Percentiles rank a stretch among this genome's conserved stretches.
phyloP scores from a whole-genome alignment of 2,797 vertebrate species.

The Potorous gilbertii region DNA sequence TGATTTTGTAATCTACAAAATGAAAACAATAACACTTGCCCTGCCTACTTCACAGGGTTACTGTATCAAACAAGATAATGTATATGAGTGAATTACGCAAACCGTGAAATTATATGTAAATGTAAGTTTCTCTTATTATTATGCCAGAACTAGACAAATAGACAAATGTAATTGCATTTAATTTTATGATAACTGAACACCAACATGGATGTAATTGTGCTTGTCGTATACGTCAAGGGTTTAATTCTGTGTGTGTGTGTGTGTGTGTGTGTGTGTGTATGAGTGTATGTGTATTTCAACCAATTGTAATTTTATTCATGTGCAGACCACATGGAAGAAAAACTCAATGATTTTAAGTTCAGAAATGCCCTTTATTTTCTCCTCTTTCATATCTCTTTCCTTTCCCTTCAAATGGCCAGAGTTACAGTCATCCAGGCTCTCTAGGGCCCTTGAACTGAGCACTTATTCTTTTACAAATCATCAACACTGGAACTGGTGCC shows the following conservation, averaged over 20 bases:
- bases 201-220: constrained; percentile 74
- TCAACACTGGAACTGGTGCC: constrained; percentile 76
- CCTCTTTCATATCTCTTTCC: constrained; percentile 66
- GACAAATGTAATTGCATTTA: constrained; percentile 78
- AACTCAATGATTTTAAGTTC: constrained; percentile 32
- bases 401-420: constrained; percentile 66
- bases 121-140: neutral
- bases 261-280: constrained; percentile 57
- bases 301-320: constrained; percentile 69
- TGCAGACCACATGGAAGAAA: constrained; percentile 60
- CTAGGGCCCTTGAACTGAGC: constrained; percentile 73
- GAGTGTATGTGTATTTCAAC: constrained; percentile 65
- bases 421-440: constrained; percentile 60
- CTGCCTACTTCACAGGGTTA: neutral
- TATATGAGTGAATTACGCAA: neutral
- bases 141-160: constrained; percentile 75
- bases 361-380: constrained; percentile 69
- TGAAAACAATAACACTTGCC: neutral
- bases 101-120: neutral
- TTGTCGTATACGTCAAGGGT: constrained; percentile 72
- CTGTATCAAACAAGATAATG: neutral
- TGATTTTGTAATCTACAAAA: neutral
- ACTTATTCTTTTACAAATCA: constrained; percentile 78
- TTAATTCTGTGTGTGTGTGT: constrained; percentile 53
- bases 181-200: constrained; percentile 79